Conservation (phyloP, 2,888 invertebrate genomes). For the Drosophila anomelani region DNA sequence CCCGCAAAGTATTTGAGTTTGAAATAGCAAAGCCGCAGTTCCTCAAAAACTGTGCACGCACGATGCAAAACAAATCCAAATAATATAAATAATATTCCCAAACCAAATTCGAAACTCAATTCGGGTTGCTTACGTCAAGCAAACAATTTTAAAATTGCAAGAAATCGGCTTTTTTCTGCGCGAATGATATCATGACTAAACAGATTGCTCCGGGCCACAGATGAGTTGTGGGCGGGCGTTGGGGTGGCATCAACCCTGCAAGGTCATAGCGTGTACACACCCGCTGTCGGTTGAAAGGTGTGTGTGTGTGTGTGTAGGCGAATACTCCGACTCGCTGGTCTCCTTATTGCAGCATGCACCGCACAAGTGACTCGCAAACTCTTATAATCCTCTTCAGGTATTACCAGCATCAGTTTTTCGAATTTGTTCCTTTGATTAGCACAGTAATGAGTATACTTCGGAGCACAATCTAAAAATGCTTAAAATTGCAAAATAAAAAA, state of each 20-base stretch:
- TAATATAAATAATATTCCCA: conserved; percentile 3
- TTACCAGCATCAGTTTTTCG: background rate
- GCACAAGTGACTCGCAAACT: background rate
- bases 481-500: background rate
- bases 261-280: conserved; percentile 46
- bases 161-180: conserved; percentile 42
- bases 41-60: background rate
- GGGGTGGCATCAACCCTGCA: conserved; percentile 51
- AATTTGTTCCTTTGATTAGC: background rate
- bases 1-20: conserved; percentile 11
- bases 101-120: conserved; percentile 27
- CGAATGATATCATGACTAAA: conserved; percentile 63
- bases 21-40: conserved; percentile 5
- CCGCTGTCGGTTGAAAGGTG: conserved; percentile 10
- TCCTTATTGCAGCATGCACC: conserved; percentile 14
- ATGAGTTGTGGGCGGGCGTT: conserved; percentile 21
- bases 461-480: no score
- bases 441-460: background rate
- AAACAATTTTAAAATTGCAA: conserved; percentile 45
- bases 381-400: background rate
- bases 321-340: background rate
- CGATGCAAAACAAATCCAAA: background rate
- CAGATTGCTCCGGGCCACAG: conserved; percentile 34
- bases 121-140: conserved; percentile 61
- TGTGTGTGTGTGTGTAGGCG: conserved; percentile 17